A percentile compares a stretch with the other conserved stretches of the same genome.
These are phyloP conservation scores for Elaphurus davidianus DNA, from an alignment of 2,113 vertebrate genomes.

Conservation along the genomic window DNA sequence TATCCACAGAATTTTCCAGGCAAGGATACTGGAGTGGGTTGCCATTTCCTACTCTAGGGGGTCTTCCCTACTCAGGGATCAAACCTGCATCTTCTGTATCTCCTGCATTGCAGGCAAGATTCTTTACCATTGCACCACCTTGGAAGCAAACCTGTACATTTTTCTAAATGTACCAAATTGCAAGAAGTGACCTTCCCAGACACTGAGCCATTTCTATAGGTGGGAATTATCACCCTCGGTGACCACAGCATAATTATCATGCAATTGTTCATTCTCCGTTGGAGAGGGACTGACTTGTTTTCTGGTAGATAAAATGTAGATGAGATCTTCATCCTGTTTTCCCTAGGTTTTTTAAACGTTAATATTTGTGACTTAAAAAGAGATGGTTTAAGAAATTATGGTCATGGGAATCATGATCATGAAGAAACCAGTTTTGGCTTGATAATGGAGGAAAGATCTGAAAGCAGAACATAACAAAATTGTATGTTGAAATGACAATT, in stretches of 20 bases:
- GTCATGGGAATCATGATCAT: background rate
- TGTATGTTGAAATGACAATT: background rate
- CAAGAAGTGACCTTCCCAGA: background rate
- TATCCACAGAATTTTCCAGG: background rate
- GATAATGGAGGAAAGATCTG: background rate
- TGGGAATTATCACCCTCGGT: background rate
- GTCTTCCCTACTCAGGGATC: background rate
- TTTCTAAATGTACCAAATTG: background rate
- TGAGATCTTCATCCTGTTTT: background rate
- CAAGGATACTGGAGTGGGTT: background rate
- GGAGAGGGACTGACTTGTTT: background rate
- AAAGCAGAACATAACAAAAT: background rate
- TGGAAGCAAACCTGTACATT: background rate
- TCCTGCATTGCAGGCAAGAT: background rate
- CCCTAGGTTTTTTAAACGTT: background rate
- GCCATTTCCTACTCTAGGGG: background rate
- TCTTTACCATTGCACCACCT: background rate
- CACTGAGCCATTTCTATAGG: background rate
- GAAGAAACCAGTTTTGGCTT: background rate
- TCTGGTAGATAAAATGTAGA: background rate
- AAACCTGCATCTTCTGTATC: background rate
- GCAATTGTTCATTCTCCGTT: background rate
- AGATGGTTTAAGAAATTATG: background rate
- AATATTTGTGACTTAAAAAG: background rate
- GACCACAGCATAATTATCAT: background rate